These are phyloP conservation scores for Lycocorax pyrrhopterus DNA, from an alignment of 2,113 vertebrate species.

Conservation along the genomic window DNA sequence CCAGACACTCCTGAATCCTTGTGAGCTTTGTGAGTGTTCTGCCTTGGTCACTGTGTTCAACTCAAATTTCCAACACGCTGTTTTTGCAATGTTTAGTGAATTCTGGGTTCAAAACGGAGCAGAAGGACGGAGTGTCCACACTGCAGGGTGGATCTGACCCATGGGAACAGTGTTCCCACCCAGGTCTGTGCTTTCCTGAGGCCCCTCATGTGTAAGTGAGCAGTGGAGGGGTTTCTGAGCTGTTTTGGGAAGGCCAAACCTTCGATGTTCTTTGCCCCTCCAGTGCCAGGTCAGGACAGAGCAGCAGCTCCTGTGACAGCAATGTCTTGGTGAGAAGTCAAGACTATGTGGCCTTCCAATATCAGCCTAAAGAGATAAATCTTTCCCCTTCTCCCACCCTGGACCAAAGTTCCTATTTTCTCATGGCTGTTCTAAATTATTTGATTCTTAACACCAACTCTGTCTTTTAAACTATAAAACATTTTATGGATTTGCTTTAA, in stretches of 20 bases:
- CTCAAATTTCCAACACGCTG: fast-evolving
- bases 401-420: neutral
- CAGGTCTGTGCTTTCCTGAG: neutral
- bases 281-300: neutral
- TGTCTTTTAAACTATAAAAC: neutral
- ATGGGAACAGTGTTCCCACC: neutral
- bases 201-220: neutral
- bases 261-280: neutral
- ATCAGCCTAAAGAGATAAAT: neutral
- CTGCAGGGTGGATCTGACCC: neutral
- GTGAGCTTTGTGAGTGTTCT: neutral
- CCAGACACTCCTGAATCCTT: neutral
- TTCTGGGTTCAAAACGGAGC: neutral
- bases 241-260: neutral
- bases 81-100: fast-evolving
- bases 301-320: neutral
- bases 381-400: neutral
- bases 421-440: neutral
- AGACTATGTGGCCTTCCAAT: neutral
- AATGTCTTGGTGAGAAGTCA: neutral
- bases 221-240: neutral
- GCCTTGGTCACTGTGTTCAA: neutral
- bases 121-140: neutral
- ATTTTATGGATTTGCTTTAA: neutral
- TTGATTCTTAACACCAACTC: neutral